Base-by-base conservation (phyloP, 1,140 invertebrate species). In the Steinernema khuongi region DNA sequence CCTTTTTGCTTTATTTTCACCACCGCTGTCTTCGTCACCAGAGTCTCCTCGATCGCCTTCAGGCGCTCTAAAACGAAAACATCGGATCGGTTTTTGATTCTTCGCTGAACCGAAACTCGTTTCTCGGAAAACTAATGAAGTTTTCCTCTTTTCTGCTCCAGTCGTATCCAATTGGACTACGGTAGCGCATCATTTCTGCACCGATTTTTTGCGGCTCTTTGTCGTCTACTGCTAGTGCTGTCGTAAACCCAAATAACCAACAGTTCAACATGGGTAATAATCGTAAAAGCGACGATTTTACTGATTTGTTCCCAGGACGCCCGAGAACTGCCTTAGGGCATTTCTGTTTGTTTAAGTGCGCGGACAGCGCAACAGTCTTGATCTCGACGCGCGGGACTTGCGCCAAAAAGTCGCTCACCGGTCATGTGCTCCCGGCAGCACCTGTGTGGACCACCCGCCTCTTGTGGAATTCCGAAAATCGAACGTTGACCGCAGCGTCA, bases 61-160 rank as follows among this genome's bases (percentile, higher is more conserved):
- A n/a, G n/a, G n/a, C n/a, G n/a, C n/a, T n/a, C n/a, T n/a, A n/a
- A n/a, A n/a, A n/a, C n/a, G n/a, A n/a, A n/a, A n/a, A n/a, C n/a
- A n/a, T n/a, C n/a, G n/a, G n/a, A n/a, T n/a, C 50, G 50, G 50
- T 60, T 60, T 60, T 60, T 26, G 50, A 26, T 26, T 60, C 19
- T 60, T 22, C 7, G 7, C 4, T 22, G 50, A 60, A 22, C 14
- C 50, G 50, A 60, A 60, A 60, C 50, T 60, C 26, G 50, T 60
- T 60, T 60, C 11, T 60, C 50, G 50, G 50, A 60, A 60, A 60
- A 60, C 7, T 4, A 60, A 60, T 41, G n/a, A n/a, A 60, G 50
- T 7, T 4, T n/a, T 60, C 26, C 11, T 11, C 50, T 60, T 60
- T 14, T 60, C 50, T n/a, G n/a, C n/a, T n/a, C n/a, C n/a, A n/a